Evolutionary conservation across 2,888 invertebrate genomes (phyloP).

Genomic region (Drosophila fungiperda): DNA sequence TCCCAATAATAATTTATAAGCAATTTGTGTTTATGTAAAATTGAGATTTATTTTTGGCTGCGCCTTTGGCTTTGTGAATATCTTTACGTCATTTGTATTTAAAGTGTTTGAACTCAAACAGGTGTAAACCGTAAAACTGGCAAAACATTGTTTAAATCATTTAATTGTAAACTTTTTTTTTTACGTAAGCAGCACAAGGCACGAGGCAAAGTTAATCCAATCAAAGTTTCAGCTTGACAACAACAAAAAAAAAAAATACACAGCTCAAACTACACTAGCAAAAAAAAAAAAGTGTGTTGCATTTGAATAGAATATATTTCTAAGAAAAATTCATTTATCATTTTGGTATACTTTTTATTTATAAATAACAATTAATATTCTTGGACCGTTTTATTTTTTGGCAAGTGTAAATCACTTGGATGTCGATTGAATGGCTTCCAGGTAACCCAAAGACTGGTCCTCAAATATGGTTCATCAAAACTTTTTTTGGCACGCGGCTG

Average conservation of each 20-base stretch:
- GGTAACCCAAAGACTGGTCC: slow-evolving; percentile 37
- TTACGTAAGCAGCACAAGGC: slow-evolving; percentile 51
- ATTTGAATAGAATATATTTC: background rate
- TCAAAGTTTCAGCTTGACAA: slow-evolving; percentile 15
- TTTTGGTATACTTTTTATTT: background rate
- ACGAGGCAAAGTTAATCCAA: slow-evolving; percentile 21
- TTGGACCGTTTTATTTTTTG: background rate
- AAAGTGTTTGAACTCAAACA: slow-evolving; percentile 79
- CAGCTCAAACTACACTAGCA: slow-evolving; percentile 5
- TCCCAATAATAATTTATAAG: background rate
- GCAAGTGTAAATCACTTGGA: slow-evolving; percentile 12
- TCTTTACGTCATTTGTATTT: slow-evolving; percentile 74
- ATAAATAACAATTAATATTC: background rate
- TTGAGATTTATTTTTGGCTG: background rate
- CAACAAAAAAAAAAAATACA: background rate
- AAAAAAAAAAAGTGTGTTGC: background rate
- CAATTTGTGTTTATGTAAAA: background rate
- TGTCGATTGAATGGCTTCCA: slow-evolving; percentile 44
- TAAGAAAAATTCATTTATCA: background rate
- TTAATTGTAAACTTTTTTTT: slow-evolving; percentile 73
- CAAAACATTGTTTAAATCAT: slow-evolving; percentile 81
- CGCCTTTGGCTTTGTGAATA: slow-evolving; percentile 7
- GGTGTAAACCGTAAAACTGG: slow-evolving; percentile 78
- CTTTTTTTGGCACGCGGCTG: slow-evolving; percentile 77
- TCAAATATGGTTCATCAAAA: slow-evolving; percentile 73